Conservation (phyloP, 2,888 invertebrate genomes). For the Pheosia gnoma region DNA sequence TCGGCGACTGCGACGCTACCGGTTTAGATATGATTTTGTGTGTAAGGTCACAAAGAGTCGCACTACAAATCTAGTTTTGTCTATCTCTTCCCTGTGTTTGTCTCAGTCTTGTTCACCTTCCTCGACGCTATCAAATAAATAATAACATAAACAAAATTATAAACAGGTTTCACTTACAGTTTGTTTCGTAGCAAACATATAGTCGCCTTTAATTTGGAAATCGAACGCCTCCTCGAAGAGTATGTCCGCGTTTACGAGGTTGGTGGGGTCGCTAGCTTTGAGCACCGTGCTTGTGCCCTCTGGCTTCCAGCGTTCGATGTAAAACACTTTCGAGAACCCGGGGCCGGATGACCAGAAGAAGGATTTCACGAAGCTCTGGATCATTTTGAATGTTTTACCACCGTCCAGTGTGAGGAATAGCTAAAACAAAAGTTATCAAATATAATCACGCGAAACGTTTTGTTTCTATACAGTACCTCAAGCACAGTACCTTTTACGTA, state of each 20-base stretch:
- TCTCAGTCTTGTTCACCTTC: no score
- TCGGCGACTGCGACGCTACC: no score
- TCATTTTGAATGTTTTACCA: conserved; percentile 87
- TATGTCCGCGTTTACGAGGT: conserved; percentile 78
- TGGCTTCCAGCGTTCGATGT: conserved; percentile 88
- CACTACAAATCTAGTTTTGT: no score
- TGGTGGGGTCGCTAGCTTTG: conserved; percentile 84
- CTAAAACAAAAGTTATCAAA: conserved; percentile 69
- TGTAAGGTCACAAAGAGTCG: no score
- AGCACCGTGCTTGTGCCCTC: conserved; percentile 87
- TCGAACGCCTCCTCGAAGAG: conserved; percentile 89
- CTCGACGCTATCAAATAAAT: no score
- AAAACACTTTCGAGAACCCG: conserved; percentile 79
- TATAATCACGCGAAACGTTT: neutral
- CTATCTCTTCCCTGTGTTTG: neutral
- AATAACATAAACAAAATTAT: neutral
- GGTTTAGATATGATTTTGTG: no score
- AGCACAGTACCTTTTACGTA: no score
- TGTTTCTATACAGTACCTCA: no score
- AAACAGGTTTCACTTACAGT: conserved; percentile 69
- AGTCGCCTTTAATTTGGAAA: conserved; percentile 92
- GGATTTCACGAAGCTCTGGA: conserved; percentile 90
- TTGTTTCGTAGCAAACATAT: conserved; percentile 92
- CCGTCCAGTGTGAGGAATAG: conserved; percentile 90
- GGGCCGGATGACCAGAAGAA: conserved; percentile 88